Evolutionary conservation across 2,797 vertebrate genomes (phyloP), one percentile per base, ranked within the genome.

Genomic region (Halcyon leucocephala): DNA sequence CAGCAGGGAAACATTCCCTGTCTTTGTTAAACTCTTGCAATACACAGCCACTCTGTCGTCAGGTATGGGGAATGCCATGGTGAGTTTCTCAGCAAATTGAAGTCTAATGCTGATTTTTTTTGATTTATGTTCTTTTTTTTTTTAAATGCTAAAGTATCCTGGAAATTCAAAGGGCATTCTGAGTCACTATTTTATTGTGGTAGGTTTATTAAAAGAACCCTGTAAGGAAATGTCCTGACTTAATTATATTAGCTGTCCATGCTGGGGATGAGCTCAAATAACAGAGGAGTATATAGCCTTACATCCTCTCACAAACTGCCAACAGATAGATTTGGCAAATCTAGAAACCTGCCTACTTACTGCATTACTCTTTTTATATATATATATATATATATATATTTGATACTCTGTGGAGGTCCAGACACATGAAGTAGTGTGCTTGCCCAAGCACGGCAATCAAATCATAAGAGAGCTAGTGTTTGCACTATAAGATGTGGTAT

Each of bases 321-420:
- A 74, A 37, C 10, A 29, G 51, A 65, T 2, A 44, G 9, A 2
- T 0, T 10, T 28, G 57, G 7, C 16, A 67, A 20, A 42, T 64
- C 29, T 85, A 9, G 6, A 69, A 24, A 64, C 21, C n/a, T 67
- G 7, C 12, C 57, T 51, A 17, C 22, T 46, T 60, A 22, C 13
- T 60, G 3, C 3, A 25, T 74, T 35, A 44, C 4, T 55, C 71
- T 87, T 60, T 39, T 35, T 58, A 1, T 35, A 9, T 35, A 35
- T 35, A 9, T 35, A 39, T 58, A 1, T 35, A 9, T 35, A 35
- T 35, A 9, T 35, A 35, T 35, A 9, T 35, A 35, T 35, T 4
- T 55, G 24, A 26, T 6, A 33, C 7, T 1, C 0, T 2, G 5
- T n/a, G 46, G 24, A 67, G 39, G 26, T 74, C 29, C 17, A 19